Percentiles rank a stretch among this genome's conserved stretches.
These are phyloP conservation scores for Apis florea DNA, from an alignment of 1,140 invertebrate species.

Conservation along the genomic window DNA sequence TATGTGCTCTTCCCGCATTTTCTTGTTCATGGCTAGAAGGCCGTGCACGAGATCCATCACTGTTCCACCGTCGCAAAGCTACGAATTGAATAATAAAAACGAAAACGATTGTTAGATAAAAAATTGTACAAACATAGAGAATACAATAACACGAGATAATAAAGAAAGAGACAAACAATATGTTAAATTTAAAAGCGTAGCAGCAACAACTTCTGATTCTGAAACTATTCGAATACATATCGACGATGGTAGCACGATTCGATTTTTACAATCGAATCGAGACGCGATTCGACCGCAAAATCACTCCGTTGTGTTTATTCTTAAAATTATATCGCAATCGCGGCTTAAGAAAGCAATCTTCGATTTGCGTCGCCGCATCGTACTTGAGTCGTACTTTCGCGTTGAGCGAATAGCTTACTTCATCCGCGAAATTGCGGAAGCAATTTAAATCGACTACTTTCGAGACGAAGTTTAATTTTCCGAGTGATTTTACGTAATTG, in stretches of 20 bases:
- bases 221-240: too few species aligned
- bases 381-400: background rate
- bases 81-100: slow-evolving; percentile 68
- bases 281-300: background rate
- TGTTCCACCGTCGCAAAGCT: slow-evolving; percentile 91
- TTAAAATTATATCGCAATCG: background rate
- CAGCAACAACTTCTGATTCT: too few species aligned
- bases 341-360: slow-evolving; percentile 6
- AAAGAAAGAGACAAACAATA: too few species aligned
- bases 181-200: too few species aligned
- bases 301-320: background rate
- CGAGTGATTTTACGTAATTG: background rate
- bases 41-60: slow-evolving; percentile 89
- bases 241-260: too few species aligned
- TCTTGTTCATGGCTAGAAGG: slow-evolving; percentile 84
- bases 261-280: background rate
- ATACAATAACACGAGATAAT: too few species aligned
- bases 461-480: slow-evolving; percentile 52
- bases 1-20: slow-evolving; percentile 92
- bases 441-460: slow-evolving; percentile 67
- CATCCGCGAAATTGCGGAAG: slow-evolving; percentile 66
- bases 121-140: too few species aligned
- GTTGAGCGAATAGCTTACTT: slow-evolving; percentile 27
- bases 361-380: slow-evolving; percentile 25
- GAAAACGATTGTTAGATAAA: background rate